Conservation (phyloP, 2,888 invertebrate genomes). For the Microctonus brassicae region DNA sequence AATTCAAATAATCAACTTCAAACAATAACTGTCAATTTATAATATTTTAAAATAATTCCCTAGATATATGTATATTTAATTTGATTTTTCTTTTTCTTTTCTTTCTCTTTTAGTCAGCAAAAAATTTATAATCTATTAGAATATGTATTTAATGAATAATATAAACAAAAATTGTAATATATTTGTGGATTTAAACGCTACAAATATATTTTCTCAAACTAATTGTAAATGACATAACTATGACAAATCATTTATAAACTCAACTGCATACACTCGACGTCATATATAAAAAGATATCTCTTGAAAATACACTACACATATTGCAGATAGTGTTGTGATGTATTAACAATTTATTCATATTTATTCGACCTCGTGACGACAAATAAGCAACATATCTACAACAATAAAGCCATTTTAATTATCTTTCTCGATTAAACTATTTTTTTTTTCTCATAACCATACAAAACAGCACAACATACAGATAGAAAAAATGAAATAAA, state of each 20-base stretch:
- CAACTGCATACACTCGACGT: slow-evolving; percentile 18
- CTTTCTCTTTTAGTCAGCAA: too few species aligned
- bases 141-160: too few species aligned
- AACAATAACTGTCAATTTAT: background rate
- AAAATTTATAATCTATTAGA: too few species aligned
- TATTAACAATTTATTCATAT: background rate
- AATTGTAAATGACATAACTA: background rate
- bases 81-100: background rate
- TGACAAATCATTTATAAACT: background rate
- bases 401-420: slow-evolving; percentile 1
- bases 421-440: background rate
- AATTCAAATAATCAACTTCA: slow-evolving; percentile 16
- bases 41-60: background rate
- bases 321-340: slow-evolving; percentile 8
- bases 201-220: too few species aligned
- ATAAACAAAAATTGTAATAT: background rate
- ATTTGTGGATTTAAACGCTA: too few species aligned
- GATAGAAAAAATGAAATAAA: background rate
- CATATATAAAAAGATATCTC: slow-evolving; percentile 14
- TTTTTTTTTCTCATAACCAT: too few species aligned
- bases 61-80: too few species aligned
- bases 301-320: slow-evolving; percentile 1
- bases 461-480: background rate
- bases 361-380: slow-evolving; percentile 13
- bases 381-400: background rate